Evolutionary conservation across 2,797 vertebrate genomes (phyloP), one percentile per base, ranked within the genome.

Genomic region (Aphelocoma californica): DNA sequence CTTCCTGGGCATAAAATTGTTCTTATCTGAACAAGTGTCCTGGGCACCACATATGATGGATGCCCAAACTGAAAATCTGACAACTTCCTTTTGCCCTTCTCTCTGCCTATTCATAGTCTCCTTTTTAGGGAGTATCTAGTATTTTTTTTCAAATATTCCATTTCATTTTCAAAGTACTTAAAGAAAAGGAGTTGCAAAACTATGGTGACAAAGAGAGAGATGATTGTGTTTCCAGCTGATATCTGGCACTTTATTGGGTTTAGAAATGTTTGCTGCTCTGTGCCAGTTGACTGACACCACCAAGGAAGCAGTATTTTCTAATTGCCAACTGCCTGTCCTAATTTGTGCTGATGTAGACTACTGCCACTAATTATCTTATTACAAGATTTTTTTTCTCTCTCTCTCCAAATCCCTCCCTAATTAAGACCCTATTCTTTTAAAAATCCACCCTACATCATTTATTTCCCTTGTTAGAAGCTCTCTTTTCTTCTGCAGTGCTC

Each of bases 371-470:
- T 94, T 96, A 91, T 75, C 69, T 86, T 75, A 86, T 79, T 88
- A 72, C 69, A 94, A 44, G 65, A 50, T 38, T 12, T 26, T 36
- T 78, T 77, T 86, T 32, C 21, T 72, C 47, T 62, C 51, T 79
- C 71, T 95, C 45, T 89, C 58, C 74, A 95, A 90, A 87, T 92
- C 58, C 36, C 24, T 90, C 72, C 71, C 48, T 95, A 95, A 93
- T 96, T 95, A 94, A 86, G 80, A 79, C 61, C 21, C 47, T 42
- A 23, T 71, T 75, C 74, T 88, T 94, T 67, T 71, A 85, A 90
- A 96, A 96, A 95, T 86, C 62, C 34, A 91, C 13, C 47, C 57
- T 72, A 36, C 50, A 45, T 71, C 5, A 61, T 89, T 91, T 91
- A 40, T 88, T 80, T 88, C 47, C 36, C 56, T 81, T 88, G 32